Percentiles rank a stretch among this genome's conserved stretches.
phyloP scores from a whole-genome alignment of 2,113 vertebrate species.

The Setophaga coronata region DNA sequence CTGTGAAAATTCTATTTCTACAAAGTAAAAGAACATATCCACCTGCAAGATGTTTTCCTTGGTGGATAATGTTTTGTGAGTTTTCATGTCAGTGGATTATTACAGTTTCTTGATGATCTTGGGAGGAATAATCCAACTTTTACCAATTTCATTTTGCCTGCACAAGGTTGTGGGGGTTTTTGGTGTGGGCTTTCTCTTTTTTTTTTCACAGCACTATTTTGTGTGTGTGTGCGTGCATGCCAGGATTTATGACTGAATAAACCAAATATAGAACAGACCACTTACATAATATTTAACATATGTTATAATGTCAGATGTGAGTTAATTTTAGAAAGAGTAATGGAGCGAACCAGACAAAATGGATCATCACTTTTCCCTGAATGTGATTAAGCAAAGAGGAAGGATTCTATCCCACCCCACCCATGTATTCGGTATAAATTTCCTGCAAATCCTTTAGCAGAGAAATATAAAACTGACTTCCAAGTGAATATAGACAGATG shows the following conservation, averaged over 20 bases:
- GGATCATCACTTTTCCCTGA: slow-evolving; percentile 51
- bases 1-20: neutral
- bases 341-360: slow-evolving; percentile 56
- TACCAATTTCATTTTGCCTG: neutral
- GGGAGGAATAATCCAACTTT: neutral
- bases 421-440: slow-evolving; percentile 53
- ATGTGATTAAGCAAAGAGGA: slow-evolving; percentile 69
- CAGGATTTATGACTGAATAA: slow-evolving; percentile 64
- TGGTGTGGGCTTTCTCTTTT: neutral
- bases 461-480: slow-evolving; percentile 47
- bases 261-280: slow-evolving; percentile 58
- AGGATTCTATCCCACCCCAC: slow-evolving; percentile 69
- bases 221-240: neutral
- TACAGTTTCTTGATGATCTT: neutral
- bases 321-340: slow-evolving; percentile 70
- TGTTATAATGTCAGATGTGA: slow-evolving; percentile 65
- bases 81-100: neutral
- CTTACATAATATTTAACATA: slow-evolving; percentile 69
- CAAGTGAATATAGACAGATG: slow-evolving; percentile 63
- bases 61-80: neutral
- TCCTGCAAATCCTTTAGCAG: slow-evolving; percentile 41
- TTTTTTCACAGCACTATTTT: neutral
- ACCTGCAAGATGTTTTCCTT: neutral
- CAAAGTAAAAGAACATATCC: neutral
- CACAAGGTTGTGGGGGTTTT: neutral